Percentiles rank a stretch among this genome's conserved stretches.
These are phyloP conservation scores for Drosophila pegasa DNA, from an alignment of 2,888 invertebrate genomes.

Conservation along the genomic window DNA sequence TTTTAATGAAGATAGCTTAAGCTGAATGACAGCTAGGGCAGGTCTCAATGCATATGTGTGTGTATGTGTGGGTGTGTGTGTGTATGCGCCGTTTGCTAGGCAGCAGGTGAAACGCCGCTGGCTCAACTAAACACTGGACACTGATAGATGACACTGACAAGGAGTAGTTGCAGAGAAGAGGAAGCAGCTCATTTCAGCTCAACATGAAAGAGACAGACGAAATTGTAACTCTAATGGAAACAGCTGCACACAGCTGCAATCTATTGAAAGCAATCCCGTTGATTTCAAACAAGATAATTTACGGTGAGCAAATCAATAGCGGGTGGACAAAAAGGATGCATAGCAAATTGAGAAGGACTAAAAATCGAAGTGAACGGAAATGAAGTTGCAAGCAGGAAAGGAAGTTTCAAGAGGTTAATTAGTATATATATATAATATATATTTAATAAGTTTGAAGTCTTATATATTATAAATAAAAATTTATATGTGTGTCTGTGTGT, in stretches of 20 bases:
- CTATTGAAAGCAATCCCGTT: conserved; percentile 42
- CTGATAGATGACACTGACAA: conserved; percentile 58
- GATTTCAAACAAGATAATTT: conserved; percentile 16
- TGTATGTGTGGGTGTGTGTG: background rate
- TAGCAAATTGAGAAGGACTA: background rate
- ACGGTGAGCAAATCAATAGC: conserved; percentile 28
- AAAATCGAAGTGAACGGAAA: no score
- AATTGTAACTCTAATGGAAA: conserved; percentile 16
- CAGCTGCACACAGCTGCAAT: conserved; percentile 44
- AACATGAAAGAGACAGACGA: conserved; percentile 11
- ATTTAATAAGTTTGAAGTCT: no score
- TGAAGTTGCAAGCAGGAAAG: no score
- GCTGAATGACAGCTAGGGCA: conserved; percentile 55
- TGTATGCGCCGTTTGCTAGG: conserved; percentile 21
- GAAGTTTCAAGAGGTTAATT: no score
- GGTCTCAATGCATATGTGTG: conserved; percentile 9
- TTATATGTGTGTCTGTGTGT: no score
- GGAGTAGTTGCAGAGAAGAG: conserved; percentile 37
- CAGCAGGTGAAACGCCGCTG: conserved; percentile 46
- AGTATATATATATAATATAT: no score
- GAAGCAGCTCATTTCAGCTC: conserved; percentile 19
- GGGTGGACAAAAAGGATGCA: background rate
- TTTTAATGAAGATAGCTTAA: conserved; percentile 63
- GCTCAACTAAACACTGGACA: conserved; percentile 41
- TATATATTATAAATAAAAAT: no score